Evolutionary conservation across 2,797 vertebrate species (phyloP).

Genomic region (Catostomus latipinnis): DNA sequence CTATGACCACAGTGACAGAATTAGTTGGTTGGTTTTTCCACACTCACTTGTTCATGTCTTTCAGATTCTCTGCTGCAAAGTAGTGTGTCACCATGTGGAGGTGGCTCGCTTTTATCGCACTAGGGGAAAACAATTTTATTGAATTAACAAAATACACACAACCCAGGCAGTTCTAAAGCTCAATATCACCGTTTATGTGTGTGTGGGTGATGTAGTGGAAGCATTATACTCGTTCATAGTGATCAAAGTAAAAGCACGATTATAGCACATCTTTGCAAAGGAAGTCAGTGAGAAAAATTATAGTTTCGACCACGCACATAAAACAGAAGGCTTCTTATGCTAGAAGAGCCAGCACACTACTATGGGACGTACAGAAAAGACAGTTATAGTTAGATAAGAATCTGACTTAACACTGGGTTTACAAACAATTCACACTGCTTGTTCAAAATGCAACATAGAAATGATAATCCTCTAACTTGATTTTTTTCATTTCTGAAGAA

Average conservation of each 20-base stretch:
- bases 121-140: slow-evolving; percentile 50
- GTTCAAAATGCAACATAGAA: background rate
- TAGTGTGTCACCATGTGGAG: slow-evolving; percentile 83
- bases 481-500: too few species aligned
- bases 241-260: background rate
- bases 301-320: slow-evolving; percentile 30
- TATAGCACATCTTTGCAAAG: slow-evolving; percentile 9
- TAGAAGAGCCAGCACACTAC: slow-evolving; percentile 22
- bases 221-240: background rate
- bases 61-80: slow-evolving; percentile 84
- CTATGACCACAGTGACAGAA: slow-evolving; percentile 4
- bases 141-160: background rate
- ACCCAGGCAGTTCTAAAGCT: background rate
- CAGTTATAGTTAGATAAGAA: background rate
- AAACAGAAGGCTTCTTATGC: slow-evolving; percentile 57
- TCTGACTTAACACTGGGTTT: background rate
- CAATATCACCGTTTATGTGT: background rate
- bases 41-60: slow-evolving; percentile 86
- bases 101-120: slow-evolving; percentile 85
- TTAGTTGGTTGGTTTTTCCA: background rate
- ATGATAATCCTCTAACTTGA: too few species aligned
- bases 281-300: slow-evolving; percentile 33
- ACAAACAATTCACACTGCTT: background rate
- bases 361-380: slow-evolving; percentile 2
- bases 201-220: background rate